Evolutionary conservation across 1,140 invertebrate genomes (phyloP).

Genomic region (Aphelenchoides avenae): DNA sequence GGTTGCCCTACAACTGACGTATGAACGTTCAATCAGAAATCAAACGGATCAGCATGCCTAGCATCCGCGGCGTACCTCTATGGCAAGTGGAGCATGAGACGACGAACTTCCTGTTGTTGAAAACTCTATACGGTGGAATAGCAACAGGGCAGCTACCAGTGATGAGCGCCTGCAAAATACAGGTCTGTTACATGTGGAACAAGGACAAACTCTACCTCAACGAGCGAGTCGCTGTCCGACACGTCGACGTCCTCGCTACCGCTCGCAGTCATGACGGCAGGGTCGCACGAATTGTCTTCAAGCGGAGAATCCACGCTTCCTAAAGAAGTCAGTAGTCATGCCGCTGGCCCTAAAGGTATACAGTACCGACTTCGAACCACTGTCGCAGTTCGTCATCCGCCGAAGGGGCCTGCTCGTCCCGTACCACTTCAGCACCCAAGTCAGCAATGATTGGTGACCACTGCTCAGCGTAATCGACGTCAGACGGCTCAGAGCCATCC

Average conservation of each 20-base stretch:
- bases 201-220: slow-evolving; percentile 37
- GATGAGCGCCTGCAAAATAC: slow-evolving; percentile 40
- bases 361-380: background rate
- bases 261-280: slow-evolving; percentile 22
- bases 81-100: no score
- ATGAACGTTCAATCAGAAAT: no score
- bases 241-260: slow-evolving; percentile 12
- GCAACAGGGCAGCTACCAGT: no score
- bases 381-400: background rate
- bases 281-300: slow-evolving; percentile 31
- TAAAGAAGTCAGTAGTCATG: slow-evolving; percentile 22
- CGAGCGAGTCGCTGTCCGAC: slow-evolving; percentile 53
- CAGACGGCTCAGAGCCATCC: slow-evolving; percentile 3
- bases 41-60: no score
- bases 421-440: slow-evolving; percentile 45
- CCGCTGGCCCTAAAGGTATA: background rate
- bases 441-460: slow-evolving; percentile 42
- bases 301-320: slow-evolving; percentile 40
- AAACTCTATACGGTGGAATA: no score
- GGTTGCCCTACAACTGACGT: no score
- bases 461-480: slow-evolving; percentile 45
- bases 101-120: no score
- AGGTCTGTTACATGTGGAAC: background rate
- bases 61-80: no score
- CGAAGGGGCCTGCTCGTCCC: background rate